A percentile compares a stretch with the other conserved stretches of the same genome.
Evolutionary conservation across 2,797 vertebrate species (phyloP).

Genomic region (Artibeus jamaicensis): DNA sequence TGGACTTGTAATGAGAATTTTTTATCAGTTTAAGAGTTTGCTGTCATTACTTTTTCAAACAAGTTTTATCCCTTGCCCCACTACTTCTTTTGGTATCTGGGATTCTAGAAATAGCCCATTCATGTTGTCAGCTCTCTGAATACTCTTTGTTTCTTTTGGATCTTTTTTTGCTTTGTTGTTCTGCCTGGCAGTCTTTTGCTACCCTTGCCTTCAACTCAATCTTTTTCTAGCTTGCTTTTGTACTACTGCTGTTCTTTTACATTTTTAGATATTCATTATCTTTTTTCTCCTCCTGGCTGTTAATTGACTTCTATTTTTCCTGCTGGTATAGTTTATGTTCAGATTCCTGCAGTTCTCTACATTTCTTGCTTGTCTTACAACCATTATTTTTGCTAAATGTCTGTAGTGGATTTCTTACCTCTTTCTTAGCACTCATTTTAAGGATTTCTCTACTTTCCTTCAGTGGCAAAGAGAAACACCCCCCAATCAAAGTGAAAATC

Average conservation of each 20-base stretch:
- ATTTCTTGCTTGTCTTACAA: background rate
- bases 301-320: background rate
- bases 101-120: too few relatives aligned
- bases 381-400: background rate
- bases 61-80: too few relatives aligned
- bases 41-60: too few relatives aligned
- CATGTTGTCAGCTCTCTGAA: background rate
- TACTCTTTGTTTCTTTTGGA: background rate
- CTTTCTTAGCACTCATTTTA: background rate
- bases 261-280: background rate
- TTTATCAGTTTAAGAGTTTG: too few relatives aligned
- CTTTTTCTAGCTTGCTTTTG: background rate
- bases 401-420: background rate
- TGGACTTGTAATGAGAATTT: too few relatives aligned
- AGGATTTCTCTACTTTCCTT: background rate
- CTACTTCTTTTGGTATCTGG: too few relatives aligned
- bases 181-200: background rate
- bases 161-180: background rate
- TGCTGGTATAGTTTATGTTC: background rate
- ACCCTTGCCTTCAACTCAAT: background rate
- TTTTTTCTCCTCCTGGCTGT: background rate
- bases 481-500: background rate
- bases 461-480: too few relatives aligned
- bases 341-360: background rate
- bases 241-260: background rate